phyloP scores from a whole-genome alignment of 2,888 invertebrate genomes.

The Drosophila helvetica region DNA sequence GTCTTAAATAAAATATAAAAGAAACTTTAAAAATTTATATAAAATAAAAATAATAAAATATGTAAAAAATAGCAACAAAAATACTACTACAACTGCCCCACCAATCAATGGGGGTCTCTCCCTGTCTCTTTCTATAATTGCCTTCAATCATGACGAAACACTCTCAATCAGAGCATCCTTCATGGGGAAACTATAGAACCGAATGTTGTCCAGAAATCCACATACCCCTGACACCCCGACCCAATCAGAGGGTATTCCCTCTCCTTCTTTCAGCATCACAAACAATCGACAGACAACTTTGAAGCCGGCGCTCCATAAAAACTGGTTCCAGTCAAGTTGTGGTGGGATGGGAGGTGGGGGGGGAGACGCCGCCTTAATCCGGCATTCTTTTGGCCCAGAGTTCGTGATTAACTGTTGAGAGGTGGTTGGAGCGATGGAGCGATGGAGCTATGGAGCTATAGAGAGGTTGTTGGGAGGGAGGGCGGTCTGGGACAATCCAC shows the following conservation, averaged over 20 bases:
- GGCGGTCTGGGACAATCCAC: neutral
- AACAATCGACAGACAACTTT: slow-evolving; percentile 47
- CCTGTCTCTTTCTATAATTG: neutral
- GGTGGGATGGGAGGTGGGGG: neutral
- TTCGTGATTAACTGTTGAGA: slow-evolving; percentile 76
- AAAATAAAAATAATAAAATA: neutral
- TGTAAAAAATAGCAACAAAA: too few species aligned
- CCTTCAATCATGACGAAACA: neutral
- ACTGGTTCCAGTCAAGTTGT: slow-evolving; percentile 32
- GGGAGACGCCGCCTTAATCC: slow-evolving; percentile 62
- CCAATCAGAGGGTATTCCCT: neutral
- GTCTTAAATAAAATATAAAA: neutral
- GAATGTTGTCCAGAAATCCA: neutral
- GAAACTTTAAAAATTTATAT: neutral
- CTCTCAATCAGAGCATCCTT: neutral
- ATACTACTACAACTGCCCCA: neutral
- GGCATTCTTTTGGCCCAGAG: slow-evolving; percentile 64
- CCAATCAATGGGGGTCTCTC: neutral
- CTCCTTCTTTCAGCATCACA: slow-evolving; percentile 11
- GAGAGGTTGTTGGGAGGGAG: neutral
- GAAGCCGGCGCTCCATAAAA: slow-evolving; percentile 49
- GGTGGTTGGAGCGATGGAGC: slow-evolving; percentile 49
- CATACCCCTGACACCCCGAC: neutral
- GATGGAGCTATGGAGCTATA: too few species aligned
- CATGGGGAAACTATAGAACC: too few species aligned